phyloP scores from a whole-genome alignment of 2,888 invertebrate species.

The Drosophila hamatofila region DNA sequence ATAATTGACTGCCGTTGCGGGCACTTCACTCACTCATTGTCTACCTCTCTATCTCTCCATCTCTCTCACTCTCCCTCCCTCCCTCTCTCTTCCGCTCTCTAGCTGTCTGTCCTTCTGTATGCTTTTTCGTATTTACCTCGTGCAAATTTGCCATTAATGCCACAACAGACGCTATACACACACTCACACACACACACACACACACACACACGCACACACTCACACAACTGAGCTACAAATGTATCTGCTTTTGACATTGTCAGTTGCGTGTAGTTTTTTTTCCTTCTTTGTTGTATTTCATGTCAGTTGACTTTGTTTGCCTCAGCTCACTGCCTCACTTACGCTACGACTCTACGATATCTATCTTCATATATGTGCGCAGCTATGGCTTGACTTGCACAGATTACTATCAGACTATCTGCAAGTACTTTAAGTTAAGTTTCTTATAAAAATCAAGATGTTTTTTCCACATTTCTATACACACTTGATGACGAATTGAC shows the following conservation, averaged over 20 bases:
- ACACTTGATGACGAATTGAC: background rate
- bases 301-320: slow-evolving; percentile 61
- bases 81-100: background rate
- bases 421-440: background rate
- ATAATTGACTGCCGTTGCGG: slow-evolving; percentile 74
- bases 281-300: slow-evolving; percentile 34
- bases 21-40: slow-evolving; percentile 59
- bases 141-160: slow-evolving; percentile 80
- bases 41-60: slow-evolving; percentile 13
- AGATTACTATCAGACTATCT: background rate
- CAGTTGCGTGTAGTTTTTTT: slow-evolving; percentile 55
- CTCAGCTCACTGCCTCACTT: slow-evolving; percentile 46
- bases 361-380: background rate
- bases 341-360: slow-evolving; percentile 42
- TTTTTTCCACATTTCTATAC: background rate
- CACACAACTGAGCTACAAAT: slow-evolving; percentile 52
- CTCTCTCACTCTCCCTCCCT: background rate
- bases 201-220: slow-evolving; percentile 16
- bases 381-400: slow-evolving; percentile 1
- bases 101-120: slow-evolving; percentile 28
- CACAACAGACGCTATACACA: slow-evolving; percentile 65
- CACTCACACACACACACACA: slow-evolving; percentile 10
- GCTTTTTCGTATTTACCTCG: slow-evolving; percentile 68
- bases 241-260: slow-evolving; percentile 62
- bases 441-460: background rate